Evolutionary conservation across 2,888 invertebrate genomes (phyloP).

Genomic region (Desoria tigrina): DNA sequence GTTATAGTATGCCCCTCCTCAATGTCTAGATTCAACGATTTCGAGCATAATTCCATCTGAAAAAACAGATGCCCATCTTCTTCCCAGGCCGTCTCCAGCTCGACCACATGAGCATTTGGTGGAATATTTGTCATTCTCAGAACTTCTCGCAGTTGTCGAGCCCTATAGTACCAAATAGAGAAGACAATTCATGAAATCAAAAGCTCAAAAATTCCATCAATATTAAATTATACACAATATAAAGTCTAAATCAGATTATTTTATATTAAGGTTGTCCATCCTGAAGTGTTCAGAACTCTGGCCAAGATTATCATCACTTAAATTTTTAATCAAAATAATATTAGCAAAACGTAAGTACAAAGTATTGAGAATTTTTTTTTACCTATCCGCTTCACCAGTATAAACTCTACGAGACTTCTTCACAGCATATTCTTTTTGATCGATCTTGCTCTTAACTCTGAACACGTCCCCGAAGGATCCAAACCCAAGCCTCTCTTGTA

Average conservation of each 20-base stretch:
- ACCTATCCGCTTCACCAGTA: slow-evolving; percentile 64
- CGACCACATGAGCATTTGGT: slow-evolving; percentile 68
- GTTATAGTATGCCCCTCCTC: slow-evolving; percentile 44
- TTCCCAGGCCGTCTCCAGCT: slow-evolving; percentile 72
- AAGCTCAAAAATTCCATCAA: neutral
- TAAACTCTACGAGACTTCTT: slow-evolving; percentile 68
- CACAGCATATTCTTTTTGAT: slow-evolving; percentile 69
- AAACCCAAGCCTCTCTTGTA: slow-evolving; percentile 66
- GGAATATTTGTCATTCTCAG: slow-evolving; percentile 69
- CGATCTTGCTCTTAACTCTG: slow-evolving; percentile 67
- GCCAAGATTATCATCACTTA: slow-evolving; percentile 13
- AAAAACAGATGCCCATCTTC: slow-evolving; percentile 69
- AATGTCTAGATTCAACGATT: slow-evolving; percentile 49
- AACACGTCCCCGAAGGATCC: slow-evolving; percentile 77
- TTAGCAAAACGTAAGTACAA: neutral
- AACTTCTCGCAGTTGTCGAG: slow-evolving; percentile 66
- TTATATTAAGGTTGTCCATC: slow-evolving; percentile 9
- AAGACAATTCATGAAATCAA: neutral
- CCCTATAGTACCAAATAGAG: slow-evolving; percentile 57
- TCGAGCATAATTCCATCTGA: slow-evolving; percentile 65
- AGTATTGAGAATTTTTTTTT: slow-evolving; percentile 40
- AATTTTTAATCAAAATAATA: slow-evolving; percentile 16
- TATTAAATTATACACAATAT: slow-evolving; percentile 10
- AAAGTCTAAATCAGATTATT: neutral
- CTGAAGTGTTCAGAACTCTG: slow-evolving; percentile 6